Evolutionary conservation across 2,888 invertebrate species (phyloP), one percentile per base, ranked within the genome.

Genomic region (Dynastes maya): DNA sequence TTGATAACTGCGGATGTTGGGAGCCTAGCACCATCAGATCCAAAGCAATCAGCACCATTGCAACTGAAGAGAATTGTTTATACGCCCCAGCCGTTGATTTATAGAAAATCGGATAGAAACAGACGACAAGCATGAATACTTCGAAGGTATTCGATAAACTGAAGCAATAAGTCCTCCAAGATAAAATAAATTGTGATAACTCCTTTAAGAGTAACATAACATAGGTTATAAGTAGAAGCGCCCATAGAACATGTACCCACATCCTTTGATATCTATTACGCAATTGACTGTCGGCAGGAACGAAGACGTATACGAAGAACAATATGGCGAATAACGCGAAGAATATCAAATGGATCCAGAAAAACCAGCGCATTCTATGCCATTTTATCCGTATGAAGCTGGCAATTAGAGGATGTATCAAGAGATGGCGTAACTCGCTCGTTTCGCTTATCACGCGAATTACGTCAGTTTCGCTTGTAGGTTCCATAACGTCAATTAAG

Each of bases 341-440:
- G 0, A 96, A 96, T 0, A 94, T 95, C 84, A 95, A 22, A 71
- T 96, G 96, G 1, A 92, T 89, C 82, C 92, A 94, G 85, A 95
- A 95, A 49, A 95, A 90, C 81, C 92, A 91, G 77, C 94, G 92
- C 81, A 96, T 93, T 80, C 93, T 90, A 86, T 94, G 93, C 95
- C 96, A 96, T 87, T 96, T 96, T 79, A 96, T 90, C 83, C 94
- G 94, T 3, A 96, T 88, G 84, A 96, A 96, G 82, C 95, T 95
- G 0, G 95, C 94, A 67, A 96, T 92, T 0, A 96, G 90, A 0
- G 96, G 96, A 89, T 96, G 96, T 83, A 93, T 94, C 22, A 96
- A 87, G 49, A 96, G 89, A 80, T 93, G 92, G 29, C 92, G 91
- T 78, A 95, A 89, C 79, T 94, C 93, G 81, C 92, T 91, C 58